A percentile compares a stretch with the other conserved stretches of the same genome.
Evolutionary conservation across 2,888 invertebrate genomes (phyloP).

Genomic region (Tipula helvola): DNA sequence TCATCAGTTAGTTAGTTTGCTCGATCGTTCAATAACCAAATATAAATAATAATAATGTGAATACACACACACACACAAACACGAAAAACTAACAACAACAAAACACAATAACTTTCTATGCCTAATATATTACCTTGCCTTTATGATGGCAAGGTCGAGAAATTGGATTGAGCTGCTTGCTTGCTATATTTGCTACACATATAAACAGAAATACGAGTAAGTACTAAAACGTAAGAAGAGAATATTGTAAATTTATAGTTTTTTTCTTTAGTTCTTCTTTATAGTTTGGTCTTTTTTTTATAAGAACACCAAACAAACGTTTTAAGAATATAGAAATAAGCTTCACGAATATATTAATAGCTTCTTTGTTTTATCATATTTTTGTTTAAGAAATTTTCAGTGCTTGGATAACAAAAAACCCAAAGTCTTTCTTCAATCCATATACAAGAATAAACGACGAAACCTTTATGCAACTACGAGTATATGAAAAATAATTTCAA

Average conservation of each 20-base stretch:
- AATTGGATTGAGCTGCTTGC: background rate
- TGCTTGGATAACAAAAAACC: background rate
- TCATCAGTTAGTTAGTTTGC: background rate
- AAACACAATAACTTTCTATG: background rate
- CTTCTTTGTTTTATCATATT: background rate
- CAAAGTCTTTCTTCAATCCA: background rate
- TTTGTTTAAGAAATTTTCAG: background rate
- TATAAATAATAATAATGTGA: background rate
- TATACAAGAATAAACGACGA: background rate
- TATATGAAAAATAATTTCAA: background rate
- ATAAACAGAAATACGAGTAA: background rate
- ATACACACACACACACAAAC: background rate
- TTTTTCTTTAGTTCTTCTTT: background rate
- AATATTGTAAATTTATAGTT: background rate
- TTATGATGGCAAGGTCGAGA: background rate
- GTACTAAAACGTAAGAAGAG: background rate
- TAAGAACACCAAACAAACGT: background rate
- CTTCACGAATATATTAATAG: background rate
- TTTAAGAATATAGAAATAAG: conserved; percentile 4
- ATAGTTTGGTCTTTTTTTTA: background rate
- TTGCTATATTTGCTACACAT: background rate
- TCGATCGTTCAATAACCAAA: background rate
- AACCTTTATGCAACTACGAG: background rate
- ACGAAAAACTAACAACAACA: background rate
- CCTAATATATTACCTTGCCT: background rate